Evolutionary conservation across 2,888 invertebrate genomes (phyloP).

Genomic region (Eurytoma californica): DNA sequence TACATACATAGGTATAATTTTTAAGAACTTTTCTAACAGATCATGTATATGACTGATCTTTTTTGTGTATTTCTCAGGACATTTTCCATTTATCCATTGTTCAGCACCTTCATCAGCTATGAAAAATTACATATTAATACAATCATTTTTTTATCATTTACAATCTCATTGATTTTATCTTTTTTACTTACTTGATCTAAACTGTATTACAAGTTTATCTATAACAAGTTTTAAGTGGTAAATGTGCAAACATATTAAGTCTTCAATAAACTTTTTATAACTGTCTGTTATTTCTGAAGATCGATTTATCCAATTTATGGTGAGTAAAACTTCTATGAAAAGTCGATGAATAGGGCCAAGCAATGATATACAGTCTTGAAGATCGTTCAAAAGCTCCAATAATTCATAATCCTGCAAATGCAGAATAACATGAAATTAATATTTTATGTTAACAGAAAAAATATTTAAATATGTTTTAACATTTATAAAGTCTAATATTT

Average conservation of each 20-base stretch:
- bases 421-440: slow-evolving; percentile 17
- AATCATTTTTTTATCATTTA: slow-evolving; percentile 5
- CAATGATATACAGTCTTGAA: slow-evolving; percentile 78
- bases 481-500: background rate
- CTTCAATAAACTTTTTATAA: slow-evolving; percentile 81
- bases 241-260: slow-evolving; percentile 82
- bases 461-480: too few relatives aligned
- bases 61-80: slow-evolving; percentile 77
- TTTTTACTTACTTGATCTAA: slow-evolving; percentile 77
- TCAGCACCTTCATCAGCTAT: slow-evolving; percentile 74
- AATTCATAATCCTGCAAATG: slow-evolving; percentile 78
- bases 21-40: slow-evolving; percentile 75
- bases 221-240: slow-evolving; percentile 80
- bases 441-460: background rate
- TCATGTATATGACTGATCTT: slow-evolving; percentile 82
- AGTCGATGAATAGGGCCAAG: slow-evolving; percentile 78
- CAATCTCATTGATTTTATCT: slow-evolving; percentile 22
- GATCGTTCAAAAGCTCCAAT: slow-evolving; percentile 77
- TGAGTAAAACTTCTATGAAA: slow-evolving; percentile 80
- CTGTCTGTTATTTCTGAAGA: slow-evolving; percentile 76
- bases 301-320: slow-evolving; percentile 78
- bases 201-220: slow-evolving; percentile 79
- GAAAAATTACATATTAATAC: slow-evolving; percentile 24
- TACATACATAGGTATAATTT: slow-evolving; percentile 79
- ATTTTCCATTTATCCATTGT: slow-evolving; percentile 80